Evolutionary conservation across 2,888 invertebrate genomes (phyloP).

Genomic region (Gari tellinella): DNA sequence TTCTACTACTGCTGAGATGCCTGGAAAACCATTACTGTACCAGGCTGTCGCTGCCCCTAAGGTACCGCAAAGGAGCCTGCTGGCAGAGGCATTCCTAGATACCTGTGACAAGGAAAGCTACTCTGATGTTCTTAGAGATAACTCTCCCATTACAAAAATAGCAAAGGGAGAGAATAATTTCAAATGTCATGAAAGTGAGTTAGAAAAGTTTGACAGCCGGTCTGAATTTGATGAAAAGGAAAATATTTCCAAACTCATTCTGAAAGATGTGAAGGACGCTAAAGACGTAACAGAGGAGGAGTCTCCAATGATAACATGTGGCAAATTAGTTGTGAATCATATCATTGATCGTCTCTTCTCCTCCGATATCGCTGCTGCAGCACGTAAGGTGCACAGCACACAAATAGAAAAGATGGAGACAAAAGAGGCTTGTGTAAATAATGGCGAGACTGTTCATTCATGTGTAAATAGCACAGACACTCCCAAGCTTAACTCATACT

Average conservation of each 20-base stretch:
- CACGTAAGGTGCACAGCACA: constrained; percentile 19
- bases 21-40: constrained; percentile 21
- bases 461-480: too few species aligned
- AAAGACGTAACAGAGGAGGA: constrained; percentile 44
- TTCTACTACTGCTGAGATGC: too few species aligned
- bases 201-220: not conserved
- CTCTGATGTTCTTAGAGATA: constrained; percentile 21
- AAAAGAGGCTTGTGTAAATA: too few species aligned
- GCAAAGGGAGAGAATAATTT: not conserved
- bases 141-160: constrained; percentile 11
- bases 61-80: constrained; percentile 28
- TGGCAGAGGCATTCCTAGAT: constrained; percentile 35
- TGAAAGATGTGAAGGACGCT: constrained; percentile 8
- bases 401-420: too few species aligned
- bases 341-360: constrained; percentile 72
- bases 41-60: constrained; percentile 40
- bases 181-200: not conserved
- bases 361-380: constrained; percentile 47
- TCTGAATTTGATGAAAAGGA: constrained; percentile 34
- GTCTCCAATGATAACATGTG: constrained; percentile 69
- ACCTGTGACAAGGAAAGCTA: constrained; percentile 24
- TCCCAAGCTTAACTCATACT: too few species aligned
- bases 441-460: too few species aligned
- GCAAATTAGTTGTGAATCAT: constrained; percentile 72
- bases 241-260: constrained; percentile 23